Evolutionary conservation across 2,888 invertebrate genomes (phyloP), one percentile per base, ranked within the genome.

Genomic region (Toxonevra muliebris): DNA sequence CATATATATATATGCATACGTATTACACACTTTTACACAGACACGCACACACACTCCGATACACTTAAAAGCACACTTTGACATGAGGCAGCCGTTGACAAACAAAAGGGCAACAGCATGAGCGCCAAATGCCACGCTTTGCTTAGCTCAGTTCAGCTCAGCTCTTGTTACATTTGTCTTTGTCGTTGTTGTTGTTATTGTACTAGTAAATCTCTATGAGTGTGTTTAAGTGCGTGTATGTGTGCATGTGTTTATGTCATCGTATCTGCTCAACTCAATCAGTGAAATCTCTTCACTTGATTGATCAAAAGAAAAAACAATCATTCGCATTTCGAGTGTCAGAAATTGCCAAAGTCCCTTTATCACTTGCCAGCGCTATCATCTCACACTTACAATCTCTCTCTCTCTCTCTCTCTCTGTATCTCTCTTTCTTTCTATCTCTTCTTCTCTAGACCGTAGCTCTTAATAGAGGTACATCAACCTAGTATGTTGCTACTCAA

Each of bases 261-360:
- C 53, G 48, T 67, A 54, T 67, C 61, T 17, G 74, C 61, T 66
- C 74, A 78, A 79, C 77, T 77, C 78, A 80, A 80, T 80, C 77
- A 80, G 79, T 72, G 75, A 77, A 71, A 80, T 80, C 79, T 80
- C 80, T 80, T 75, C 78, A 80, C 78, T 79, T 70, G 68, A 69
- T 72, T 80, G 80, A 80, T 80, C 79, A 80, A 80, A 80, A 80
- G 78, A 77, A 30, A 30, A 80, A 75, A 80, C 78, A 80, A 79
- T 80, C 80, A 58, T 59, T 59, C 54, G 45, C 55, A 41, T 45
- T 64, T 64, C 40, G 55, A 61, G 61, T 61, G 43, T 61, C 55
- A 66, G 55, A 50, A 66, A 66, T 53, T 55, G 55, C n/a, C 55
- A 55, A 61, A 55, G 60, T 40, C 61, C 45, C 40, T 42, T 15